Conservation (phyloP, 2,797 vertebrate genomes). For the Sebastes miniatus region DNA sequence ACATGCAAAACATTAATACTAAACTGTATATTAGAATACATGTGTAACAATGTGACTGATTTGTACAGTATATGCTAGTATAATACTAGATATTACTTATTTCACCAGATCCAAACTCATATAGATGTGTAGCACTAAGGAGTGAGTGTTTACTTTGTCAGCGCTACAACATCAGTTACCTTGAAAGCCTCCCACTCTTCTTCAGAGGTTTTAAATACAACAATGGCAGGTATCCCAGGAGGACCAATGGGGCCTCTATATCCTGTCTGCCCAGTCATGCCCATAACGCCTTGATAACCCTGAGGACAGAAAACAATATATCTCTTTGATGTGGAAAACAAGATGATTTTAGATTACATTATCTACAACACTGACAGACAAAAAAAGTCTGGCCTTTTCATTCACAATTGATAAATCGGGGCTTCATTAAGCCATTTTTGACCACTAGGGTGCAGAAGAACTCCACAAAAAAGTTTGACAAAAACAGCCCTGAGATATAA, state of each 20-base stretch:
- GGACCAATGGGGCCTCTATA: slow-evolving; percentile 77
- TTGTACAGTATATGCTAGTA: background rate
- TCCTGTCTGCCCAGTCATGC: slow-evolving; percentile 76
- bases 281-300: slow-evolving; percentile 81
- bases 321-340: background rate
- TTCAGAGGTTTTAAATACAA: slow-evolving; percentile 80
- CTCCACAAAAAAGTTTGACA: background rate
- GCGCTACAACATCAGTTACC: slow-evolving; percentile 47
- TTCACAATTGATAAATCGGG: background rate
- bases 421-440: background rate
- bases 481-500: background rate
- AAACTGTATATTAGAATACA: background rate
- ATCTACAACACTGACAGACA: background rate
- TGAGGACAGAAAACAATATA: slow-evolving; percentile 33
- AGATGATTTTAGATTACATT: background rate
- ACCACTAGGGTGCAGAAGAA: slow-evolving; percentile 1
- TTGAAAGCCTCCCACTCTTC: slow-evolving; percentile 83
- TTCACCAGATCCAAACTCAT: background rate
- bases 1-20: background rate
- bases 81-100: background rate
- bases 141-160: background rate
- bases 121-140: background rate
- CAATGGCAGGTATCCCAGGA: slow-evolving; percentile 79
- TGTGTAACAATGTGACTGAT: background rate
- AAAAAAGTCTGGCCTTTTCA: background rate